Conservation (phyloP, 2,113 vertebrate species). For the Apteryx mantelli region DNA sequence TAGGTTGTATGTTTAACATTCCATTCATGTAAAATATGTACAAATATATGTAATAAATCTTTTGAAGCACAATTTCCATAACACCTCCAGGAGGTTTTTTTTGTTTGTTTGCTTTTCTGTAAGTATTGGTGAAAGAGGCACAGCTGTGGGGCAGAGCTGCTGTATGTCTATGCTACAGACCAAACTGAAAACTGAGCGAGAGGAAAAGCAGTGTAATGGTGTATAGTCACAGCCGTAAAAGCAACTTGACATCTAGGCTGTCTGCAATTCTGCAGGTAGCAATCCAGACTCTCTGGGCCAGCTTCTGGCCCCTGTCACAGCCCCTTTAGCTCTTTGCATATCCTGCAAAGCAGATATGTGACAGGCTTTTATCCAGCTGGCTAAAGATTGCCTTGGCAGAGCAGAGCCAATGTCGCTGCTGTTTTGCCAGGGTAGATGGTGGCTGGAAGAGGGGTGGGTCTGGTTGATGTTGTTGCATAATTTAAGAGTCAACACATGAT, state of each 20-base stretch:
- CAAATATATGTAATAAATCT: conserved; percentile 74
- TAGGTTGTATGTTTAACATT: conserved; percentile 76
- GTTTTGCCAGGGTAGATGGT: neutral
- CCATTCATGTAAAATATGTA: conserved; percentile 75
- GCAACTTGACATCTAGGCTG: neutral
- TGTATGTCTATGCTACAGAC: neutral
- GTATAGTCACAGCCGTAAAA: neutral
- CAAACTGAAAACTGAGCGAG: neutral
- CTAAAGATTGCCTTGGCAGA: neutral
- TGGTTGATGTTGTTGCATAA: neutral
- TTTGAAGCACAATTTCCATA: conserved; percentile 71
- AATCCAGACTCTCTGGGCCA: neutral
- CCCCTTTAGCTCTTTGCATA: accelerated
- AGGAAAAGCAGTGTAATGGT: neutral
- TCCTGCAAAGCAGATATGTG: neutral
- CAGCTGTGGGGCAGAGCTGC: neutral
- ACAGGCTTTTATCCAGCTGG: neutral
- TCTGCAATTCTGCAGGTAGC: neutral
- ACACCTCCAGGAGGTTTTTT: neutral
- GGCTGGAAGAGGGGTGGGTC: too few species aligned
- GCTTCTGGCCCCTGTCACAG: neutral
- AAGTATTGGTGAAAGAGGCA: neutral
- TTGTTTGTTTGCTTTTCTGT: neutral
- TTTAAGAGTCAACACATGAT: neutral
- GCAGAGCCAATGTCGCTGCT: neutral